A percentile compares a stretch with the other conserved stretches of the same genome.
Conservation (phyloP, 1,140 invertebrate species). For the Vollenhovia emeryi region DNA sequence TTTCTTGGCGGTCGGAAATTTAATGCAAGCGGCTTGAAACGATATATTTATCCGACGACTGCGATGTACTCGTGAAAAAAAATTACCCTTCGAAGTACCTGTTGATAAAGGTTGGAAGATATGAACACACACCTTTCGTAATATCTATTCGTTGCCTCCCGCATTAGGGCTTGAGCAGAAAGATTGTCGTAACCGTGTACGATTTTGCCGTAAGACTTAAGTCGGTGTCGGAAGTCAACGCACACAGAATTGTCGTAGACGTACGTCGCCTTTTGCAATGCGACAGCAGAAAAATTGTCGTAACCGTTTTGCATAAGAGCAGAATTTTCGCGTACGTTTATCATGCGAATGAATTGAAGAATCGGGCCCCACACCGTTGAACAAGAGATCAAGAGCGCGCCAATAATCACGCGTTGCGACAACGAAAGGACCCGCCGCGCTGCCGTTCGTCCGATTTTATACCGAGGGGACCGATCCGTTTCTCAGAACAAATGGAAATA, state of each 20-base stretch:
- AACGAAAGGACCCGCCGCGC: conserved; percentile 2
- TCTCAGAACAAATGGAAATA: not conserved
- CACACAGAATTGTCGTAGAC: too few relatives aligned
- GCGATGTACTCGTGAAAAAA: not conserved
- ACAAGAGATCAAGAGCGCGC: conserved; percentile 58
- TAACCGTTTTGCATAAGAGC: too few relatives aligned
- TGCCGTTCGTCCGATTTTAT: conserved; percentile 4
- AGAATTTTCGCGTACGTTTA: too few relatives aligned
- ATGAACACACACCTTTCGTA: not conserved
- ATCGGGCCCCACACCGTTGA: conserved; percentile 35
- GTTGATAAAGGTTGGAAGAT: not conserved
- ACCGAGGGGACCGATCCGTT: conserved; percentile 6
- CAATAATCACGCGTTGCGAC: conserved; percentile 53
- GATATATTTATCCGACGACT: not conserved
- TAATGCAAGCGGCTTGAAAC: not conserved
- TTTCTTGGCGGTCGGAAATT: not conserved
- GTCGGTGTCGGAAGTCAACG: too few relatives aligned
- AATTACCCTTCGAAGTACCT: not conserved
- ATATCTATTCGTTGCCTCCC: not conserved
- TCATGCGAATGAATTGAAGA: too few relatives aligned
- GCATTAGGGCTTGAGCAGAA: too few relatives aligned
- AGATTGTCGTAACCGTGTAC: too few relatives aligned
- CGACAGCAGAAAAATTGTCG: too few relatives aligned
- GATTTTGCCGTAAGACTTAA: too few relatives aligned
- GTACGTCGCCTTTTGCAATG: too few relatives aligned